A percentile compares a stretch with the other conserved stretches of the same genome.
These are phyloP conservation scores for Okamejei kenojei DNA, from an alignment of 2,797 vertebrate genomes.

Conservation along the genomic window DNA sequence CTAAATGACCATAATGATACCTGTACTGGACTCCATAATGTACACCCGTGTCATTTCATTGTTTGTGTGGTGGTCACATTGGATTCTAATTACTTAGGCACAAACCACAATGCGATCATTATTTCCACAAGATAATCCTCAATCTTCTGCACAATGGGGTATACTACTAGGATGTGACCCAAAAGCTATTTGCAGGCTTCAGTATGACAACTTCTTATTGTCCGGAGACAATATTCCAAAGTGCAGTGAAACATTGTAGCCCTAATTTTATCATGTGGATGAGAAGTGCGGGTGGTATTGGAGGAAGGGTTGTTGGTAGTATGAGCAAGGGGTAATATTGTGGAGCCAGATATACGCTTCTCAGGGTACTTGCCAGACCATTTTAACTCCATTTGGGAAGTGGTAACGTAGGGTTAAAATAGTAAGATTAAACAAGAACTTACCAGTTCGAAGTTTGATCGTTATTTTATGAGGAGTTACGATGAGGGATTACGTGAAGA, in stretches of 20 bases:
- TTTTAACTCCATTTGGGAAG: neutral
- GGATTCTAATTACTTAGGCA: neutral
- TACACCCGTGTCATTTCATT: neutral
- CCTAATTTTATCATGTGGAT: neutral
- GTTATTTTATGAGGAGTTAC: no score
- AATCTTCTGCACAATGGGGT: neutral
- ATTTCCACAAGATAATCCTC: neutral
- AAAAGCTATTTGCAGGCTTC: neutral
- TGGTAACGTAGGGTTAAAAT: no score
- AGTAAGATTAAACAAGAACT: no score
- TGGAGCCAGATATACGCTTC: neutral
- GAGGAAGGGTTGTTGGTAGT: no score
- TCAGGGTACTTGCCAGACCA: neutral
- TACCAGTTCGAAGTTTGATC: no score
- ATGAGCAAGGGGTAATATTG: no score
- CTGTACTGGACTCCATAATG: neutral
- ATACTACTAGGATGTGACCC: neutral
- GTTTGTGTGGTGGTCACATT: neutral
- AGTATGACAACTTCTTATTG: neutral
- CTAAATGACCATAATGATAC: neutral
- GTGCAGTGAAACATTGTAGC: neutral
- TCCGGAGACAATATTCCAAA: no score
- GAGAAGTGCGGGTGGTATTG: no score
- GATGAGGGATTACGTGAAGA: no score
- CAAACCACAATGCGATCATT: neutral